Evolutionary conservation across 2,797 vertebrate species (phyloP).

Genomic region (Lepidocolaptes lacrymiger): DNA sequence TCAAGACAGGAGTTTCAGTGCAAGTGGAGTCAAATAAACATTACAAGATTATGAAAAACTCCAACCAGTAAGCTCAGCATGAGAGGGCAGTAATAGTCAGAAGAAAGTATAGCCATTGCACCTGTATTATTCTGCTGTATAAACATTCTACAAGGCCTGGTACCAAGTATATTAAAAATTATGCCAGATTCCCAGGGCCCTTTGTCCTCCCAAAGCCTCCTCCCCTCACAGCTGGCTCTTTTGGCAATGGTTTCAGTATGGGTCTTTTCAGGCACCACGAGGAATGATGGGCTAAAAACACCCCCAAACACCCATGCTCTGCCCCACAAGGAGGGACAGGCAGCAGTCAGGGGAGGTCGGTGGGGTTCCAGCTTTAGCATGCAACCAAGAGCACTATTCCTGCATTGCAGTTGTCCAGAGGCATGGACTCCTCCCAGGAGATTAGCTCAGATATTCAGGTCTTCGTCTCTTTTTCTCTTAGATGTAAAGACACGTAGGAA

Average conservation of each 20-base stretch:
- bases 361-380: not conserved
- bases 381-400: not conserved
- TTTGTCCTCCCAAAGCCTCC: not conserved
- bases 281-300: accelerated
- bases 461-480: not conserved
- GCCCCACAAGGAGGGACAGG: not conserved
- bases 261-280: not conserved
- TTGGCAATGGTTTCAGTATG: not conserved
- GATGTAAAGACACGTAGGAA: not conserved
- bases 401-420: not conserved
- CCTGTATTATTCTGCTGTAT: slow-evolving; percentile 3
- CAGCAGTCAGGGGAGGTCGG: not conserved
- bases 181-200: slow-evolving; percentile 35
- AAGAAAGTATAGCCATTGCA: not conserved
- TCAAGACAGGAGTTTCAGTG: not conserved
- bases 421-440: not conserved
- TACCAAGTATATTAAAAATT: slow-evolving; percentile 28
- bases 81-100: not conserved
- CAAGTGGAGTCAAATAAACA: not conserved
- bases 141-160: slow-evolving; percentile 16
- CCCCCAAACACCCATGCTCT: not conserved
- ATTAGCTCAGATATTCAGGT: not conserved
- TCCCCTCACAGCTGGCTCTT: not conserved
- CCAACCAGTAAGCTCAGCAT: not conserved
- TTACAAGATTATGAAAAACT: not conserved